Evolutionary conservation across 2,797 vertebrate species (phyloP).

Genomic region (Xyrichtys novacula): DNA sequence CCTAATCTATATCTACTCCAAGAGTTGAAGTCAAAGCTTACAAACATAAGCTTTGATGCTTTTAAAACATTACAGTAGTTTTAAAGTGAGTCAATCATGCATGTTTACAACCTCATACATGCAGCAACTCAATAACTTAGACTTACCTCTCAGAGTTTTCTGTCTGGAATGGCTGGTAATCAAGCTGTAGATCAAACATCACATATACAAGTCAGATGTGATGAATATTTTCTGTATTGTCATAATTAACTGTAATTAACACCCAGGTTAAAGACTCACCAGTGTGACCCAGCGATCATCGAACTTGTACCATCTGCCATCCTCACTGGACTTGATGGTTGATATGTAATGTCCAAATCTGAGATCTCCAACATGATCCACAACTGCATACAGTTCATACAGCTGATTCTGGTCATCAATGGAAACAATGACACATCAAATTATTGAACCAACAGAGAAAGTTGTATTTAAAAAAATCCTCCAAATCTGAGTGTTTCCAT

Average conservation of each 20-base stretch:
- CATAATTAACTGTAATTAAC: neutral
- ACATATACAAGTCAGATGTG: fast-evolving
- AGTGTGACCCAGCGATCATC: conserved; percentile 38
- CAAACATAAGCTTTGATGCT: too few species aligned
- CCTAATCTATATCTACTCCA: too few species aligned
- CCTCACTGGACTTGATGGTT: conserved; percentile 56
- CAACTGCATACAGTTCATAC: conserved; percentile 79
- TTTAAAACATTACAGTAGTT: too few species aligned
- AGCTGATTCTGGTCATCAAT: conserved; percentile 34
- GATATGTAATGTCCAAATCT: conserved; percentile 76
- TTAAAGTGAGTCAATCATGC: too few species aligned
- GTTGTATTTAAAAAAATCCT: fast-evolving
- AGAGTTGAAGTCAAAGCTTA: too few species aligned
- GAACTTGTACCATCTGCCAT: conserved; percentile 70
- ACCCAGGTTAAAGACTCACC: conserved; percentile 56
- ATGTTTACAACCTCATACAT: too few species aligned
- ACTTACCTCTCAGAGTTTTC: conserved; percentile 14
- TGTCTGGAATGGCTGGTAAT: fast-evolving
- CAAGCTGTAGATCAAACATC: conserved; percentile 1
- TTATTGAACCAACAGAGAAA: neutral
- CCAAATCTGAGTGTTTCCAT: fast-evolving
- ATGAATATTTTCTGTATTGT: fast-evolving
- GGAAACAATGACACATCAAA: neutral
- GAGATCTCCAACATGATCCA: conserved; percentile 75
- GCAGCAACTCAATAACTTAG: neutral